A percentile compares a stretch with the other conserved stretches of the same genome.
phyloP scores from a whole-genome alignment of 2,888 invertebrate genomes.

The Xestia c-nigrum region DNA sequence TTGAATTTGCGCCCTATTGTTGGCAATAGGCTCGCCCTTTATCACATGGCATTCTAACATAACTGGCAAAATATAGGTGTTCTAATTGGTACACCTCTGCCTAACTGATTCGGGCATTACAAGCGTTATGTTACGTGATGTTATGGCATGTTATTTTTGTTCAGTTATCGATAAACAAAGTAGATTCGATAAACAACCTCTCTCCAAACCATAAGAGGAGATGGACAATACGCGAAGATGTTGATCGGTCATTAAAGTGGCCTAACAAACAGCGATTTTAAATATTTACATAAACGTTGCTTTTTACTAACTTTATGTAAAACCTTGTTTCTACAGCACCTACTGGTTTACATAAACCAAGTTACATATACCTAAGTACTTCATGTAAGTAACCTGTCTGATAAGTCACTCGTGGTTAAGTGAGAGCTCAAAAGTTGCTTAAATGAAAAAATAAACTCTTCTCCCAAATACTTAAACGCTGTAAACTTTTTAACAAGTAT shows the following conservation, averaged over 20 bases:
- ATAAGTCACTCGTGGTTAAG: conserved; percentile 3
- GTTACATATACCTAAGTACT: background rate
- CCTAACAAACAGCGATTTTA: background rate
- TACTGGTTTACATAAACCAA: background rate
- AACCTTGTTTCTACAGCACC: background rate
- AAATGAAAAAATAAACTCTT: background rate
- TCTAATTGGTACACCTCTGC: no score
- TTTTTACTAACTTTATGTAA: background rate
- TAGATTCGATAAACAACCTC: no score
- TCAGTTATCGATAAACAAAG: no score
- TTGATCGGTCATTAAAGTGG: background rate
- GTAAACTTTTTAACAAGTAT: conserved; percentile 23
- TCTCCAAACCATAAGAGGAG: background rate
- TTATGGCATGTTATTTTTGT: background rate
- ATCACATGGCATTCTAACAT: no score
- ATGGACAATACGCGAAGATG: no score
- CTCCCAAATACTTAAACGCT: conserved; percentile 8
- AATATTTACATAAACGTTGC: background rate
- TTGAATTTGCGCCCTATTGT: no score
- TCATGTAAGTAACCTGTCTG: background rate
- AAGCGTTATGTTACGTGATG: background rate
- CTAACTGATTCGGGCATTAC: background rate
- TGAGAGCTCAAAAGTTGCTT: background rate
- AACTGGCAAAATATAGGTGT: no score
- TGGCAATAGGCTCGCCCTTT: no score